Evolutionary conservation across 2,113 vertebrate genomes (phyloP).

Genomic region (Balaeniceps rex): DNA sequence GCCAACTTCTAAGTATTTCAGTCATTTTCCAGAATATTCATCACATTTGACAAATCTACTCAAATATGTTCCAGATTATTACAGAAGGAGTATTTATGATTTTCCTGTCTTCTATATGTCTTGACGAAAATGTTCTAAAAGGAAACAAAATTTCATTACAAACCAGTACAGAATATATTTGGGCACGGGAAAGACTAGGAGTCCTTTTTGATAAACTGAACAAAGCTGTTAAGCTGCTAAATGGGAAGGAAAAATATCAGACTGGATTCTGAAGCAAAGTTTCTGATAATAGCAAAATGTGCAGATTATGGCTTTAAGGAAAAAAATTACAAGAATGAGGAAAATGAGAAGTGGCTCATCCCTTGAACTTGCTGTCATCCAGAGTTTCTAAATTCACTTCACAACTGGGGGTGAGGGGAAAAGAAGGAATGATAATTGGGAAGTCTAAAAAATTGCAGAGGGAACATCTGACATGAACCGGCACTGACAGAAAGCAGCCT

Average conservation of each 20-base stretch:
- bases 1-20: neutral
- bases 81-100: neutral
- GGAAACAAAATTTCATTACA: neutral
- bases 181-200: neutral
- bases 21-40: neutral
- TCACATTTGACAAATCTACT: neutral
- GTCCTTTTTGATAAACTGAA: neutral
- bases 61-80: neutral
- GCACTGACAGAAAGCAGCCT: constrained; percentile 15
- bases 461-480: neutral
- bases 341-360: neutral
- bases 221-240: neutral
- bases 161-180: neutral
- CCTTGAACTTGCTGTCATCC: constrained; percentile 23
- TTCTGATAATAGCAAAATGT: neutral
- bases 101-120: neutral
- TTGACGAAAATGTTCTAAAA: neutral
- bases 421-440: constrained; percentile 9
- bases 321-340: constrained; percentile 12
- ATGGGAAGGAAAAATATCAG: neutral
- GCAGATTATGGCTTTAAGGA: neutral
- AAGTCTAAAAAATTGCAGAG: constrained; percentile 23
- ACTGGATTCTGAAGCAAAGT: neutral
- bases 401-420: neutral
- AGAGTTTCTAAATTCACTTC: constrained; percentile 21